A percentile compares a stretch with the other conserved stretches of the same genome.
phyloP scores from a whole-genome alignment of 2,888 invertebrate species.

The Melolontha melolontha region DNA sequence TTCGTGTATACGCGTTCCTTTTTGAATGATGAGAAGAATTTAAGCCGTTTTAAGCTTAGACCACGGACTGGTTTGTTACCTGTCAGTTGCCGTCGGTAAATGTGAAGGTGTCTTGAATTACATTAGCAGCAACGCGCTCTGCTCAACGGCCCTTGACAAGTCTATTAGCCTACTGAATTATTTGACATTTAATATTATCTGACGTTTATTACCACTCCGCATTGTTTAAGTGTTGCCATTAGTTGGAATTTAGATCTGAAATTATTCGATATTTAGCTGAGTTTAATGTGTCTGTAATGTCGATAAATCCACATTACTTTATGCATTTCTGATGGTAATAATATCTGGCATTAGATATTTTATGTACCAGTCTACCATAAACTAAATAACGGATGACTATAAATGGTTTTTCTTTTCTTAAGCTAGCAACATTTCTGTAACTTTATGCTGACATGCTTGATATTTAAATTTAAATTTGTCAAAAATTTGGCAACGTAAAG shows the following conservation, averaged over 20 bases:
- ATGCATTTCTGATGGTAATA: too few relatives aligned
- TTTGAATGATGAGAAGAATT: constrained; percentile 37
- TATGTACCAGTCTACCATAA: too few relatives aligned
- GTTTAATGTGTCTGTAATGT: not conserved
- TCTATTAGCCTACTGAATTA: constrained; percentile 54
- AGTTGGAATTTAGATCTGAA: constrained; percentile 15
- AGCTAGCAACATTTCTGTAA: too few relatives aligned
- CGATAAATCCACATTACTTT: too few relatives aligned
- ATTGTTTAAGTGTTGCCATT: constrained; percentile 45
- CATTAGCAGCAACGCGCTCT: constrained; percentile 41
- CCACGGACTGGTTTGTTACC: constrained; percentile 40
- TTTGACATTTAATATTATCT: constrained; percentile 52
- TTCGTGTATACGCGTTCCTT: constrained; percentile 14
- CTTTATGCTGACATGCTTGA: too few relatives aligned
- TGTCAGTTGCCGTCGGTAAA: constrained; percentile 44
- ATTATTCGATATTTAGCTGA: constrained; percentile 4
- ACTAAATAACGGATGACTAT: too few relatives aligned
- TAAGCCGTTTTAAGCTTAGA: constrained; percentile 36
- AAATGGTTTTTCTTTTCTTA: too few relatives aligned
- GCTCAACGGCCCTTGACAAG: constrained; percentile 49
- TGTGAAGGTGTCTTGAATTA: constrained; percentile 43
- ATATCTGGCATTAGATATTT: too few relatives aligned
- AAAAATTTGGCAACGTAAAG: too few relatives aligned
- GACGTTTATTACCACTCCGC: constrained; percentile 42
- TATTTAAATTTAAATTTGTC: too few relatives aligned